A percentile compares a stretch with the other conserved stretches of the same genome.
phyloP scores from a whole-genome alignment of 1,140 invertebrate species.

The Drosophila ogumai region DNA sequence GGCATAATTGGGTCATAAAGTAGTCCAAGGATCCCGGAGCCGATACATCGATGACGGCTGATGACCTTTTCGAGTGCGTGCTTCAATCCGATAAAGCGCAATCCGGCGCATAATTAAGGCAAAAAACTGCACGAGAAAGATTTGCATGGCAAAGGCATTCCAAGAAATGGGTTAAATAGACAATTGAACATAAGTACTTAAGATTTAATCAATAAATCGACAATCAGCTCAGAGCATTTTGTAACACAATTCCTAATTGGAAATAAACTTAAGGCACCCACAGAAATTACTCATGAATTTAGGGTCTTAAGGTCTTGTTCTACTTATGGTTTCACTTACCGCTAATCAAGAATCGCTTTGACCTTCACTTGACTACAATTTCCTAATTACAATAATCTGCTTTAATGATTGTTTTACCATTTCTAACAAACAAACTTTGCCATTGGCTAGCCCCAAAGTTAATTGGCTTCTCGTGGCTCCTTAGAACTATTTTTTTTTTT shows the following conservation, averaged over 20 bases:
- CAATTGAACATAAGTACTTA: background rate
- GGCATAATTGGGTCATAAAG: conserved; percentile 82
- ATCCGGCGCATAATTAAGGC: conserved; percentile 42
- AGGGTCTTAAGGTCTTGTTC: background rate
- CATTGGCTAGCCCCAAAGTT: conserved; percentile 30
- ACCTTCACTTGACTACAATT: conserved; percentile 17
- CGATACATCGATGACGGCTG: conserved; percentile 51
- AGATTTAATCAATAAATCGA: conserved; percentile 1
- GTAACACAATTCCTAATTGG: background rate
- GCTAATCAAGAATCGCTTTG: conserved; percentile 15
- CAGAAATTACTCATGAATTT: background rate
- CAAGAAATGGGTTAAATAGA: conserved; percentile 18
- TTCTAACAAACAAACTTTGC: conserved; percentile 26
- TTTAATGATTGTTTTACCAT: conserved; percentile 61
- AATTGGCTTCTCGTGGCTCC: conserved; percentile 23
- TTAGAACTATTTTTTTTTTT: background rate
- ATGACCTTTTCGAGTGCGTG: conserved; percentile 56
- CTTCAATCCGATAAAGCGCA: conserved; percentile 38
- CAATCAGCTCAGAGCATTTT: background rate
- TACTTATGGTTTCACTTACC: conserved; percentile 15
- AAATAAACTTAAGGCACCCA: too few relatives aligned
- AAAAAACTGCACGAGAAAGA: conserved; percentile 20
- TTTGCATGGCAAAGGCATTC: conserved; percentile 30
- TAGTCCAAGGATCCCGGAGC: conserved; percentile 69
- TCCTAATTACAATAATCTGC: conserved; percentile 61